A percentile compares a stretch with the other conserved stretches of the same genome.
These are phyloP conservation scores for Mesorhabditis spiculigera DNA, from an alignment of 2,888 invertebrate species.

Conservation along the genomic window DNA sequence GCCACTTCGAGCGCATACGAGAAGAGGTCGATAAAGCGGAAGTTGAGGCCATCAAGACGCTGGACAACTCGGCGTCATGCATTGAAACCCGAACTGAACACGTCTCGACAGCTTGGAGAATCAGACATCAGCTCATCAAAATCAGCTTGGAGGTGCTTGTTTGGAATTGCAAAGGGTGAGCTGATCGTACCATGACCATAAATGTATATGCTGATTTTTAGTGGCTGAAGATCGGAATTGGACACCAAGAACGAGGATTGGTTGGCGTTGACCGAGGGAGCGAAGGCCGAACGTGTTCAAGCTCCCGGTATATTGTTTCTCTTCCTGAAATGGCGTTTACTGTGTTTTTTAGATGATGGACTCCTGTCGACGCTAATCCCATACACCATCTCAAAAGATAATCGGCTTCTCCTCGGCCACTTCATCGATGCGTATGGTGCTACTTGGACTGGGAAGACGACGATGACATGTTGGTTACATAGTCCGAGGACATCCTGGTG, in stretches of 20 bases:
- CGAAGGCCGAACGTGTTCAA: slow-evolving; percentile 19
- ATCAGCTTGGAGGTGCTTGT: slow-evolving; percentile 18
- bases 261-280: slow-evolving; percentile 22
- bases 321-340: background rate
- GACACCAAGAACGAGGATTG: slow-evolving; percentile 31
- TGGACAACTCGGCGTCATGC: no score
- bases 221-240: no score
- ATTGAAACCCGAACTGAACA: no score
- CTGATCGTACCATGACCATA: no score
- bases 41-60: slow-evolving; percentile 10
- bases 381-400: slow-evolving; percentile 68
- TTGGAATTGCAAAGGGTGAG: slow-evolving; percentile 17
- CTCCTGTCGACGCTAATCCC: slow-evolving; percentile 67
- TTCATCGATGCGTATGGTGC: slow-evolving; percentile 54
- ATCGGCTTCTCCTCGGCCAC: slow-evolving; percentile 68
- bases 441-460: slow-evolving; percentile 66
- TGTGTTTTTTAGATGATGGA: background rate
- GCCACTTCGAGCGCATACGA: slow-evolving; percentile 20
- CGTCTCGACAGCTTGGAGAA: no score
- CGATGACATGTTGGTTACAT: no score
- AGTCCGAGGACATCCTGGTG: no score
- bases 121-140: no score
- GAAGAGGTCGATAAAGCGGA: slow-evolving; percentile 16
- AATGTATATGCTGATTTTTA: no score
- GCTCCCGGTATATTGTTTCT: slow-evolving; percentile 11